Percentiles rank a stretch among this genome's conserved stretches.
phyloP scores from a whole-genome alignment of 2,113 vertebrate genomes.

The Tragelaphus imberbis region DNA sequence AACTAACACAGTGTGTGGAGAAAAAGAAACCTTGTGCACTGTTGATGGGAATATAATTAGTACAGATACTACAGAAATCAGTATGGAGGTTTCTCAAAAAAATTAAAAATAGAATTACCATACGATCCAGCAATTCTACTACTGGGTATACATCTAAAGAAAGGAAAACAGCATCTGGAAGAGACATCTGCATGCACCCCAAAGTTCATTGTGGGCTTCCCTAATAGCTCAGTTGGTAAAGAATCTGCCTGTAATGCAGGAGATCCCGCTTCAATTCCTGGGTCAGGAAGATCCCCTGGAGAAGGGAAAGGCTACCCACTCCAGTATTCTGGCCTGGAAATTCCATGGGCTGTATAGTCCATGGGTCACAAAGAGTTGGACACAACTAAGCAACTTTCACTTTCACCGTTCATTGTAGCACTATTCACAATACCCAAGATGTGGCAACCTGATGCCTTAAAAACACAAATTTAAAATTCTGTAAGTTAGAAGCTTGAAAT shows the following conservation, averaged over 20 bases:
- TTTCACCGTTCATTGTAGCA: background rate
- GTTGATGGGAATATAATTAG: background rate
- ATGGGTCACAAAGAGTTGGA: background rate
- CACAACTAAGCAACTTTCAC: background rate
- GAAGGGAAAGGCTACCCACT: background rate
- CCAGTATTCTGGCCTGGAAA: background rate
- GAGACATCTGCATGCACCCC: background rate
- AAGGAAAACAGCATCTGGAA: background rate
- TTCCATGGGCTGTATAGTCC: background rate
- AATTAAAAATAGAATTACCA: background rate
- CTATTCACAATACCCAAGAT: background rate
- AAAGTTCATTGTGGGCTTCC: background rate
- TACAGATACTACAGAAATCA: background rate
- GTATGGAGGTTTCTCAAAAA: background rate
- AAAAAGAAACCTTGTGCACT: background rate
- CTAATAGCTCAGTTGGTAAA: background rate
- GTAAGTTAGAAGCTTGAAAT: background rate
- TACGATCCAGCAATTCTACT: background rate
- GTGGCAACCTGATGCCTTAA: background rate
- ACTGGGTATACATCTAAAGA: background rate
- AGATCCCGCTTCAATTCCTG: background rate
- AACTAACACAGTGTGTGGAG: background rate
- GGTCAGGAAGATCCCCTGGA: background rate
- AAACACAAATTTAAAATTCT: background rate
- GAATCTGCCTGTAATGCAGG: background rate